phyloP scores from a whole-genome alignment of 2,797 vertebrate genomes.

The Antrozous pallidus region DNA sequence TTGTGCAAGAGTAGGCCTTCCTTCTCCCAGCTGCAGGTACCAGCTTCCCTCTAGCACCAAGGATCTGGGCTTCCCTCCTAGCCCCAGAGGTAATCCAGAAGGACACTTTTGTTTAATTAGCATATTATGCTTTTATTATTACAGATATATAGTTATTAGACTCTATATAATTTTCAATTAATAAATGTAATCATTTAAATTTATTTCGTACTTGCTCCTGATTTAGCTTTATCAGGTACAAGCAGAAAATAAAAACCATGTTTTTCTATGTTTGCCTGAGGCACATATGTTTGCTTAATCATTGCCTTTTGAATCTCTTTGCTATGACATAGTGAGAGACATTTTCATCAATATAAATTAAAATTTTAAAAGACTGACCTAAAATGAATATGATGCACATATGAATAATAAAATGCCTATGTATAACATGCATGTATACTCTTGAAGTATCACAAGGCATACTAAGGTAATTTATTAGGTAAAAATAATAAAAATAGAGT shows the following conservation, averaged over 20 bases:
- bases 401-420: background rate
- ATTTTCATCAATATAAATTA: background rate
- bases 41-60: too few species aligned
- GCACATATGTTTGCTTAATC: background rate
- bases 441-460: background rate
- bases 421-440: background rate
- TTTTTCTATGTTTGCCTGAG: background rate
- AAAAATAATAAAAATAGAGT: background rate
- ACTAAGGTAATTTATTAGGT: background rate
- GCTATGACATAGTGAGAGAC: background rate
- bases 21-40: too few species aligned
- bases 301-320: background rate
- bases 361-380: background rate
- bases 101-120: too few species aligned
- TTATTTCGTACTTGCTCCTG: background rate
- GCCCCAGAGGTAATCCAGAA: too few species aligned
- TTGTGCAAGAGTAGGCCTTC: too few species aligned
- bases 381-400: background rate
- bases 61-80: too few species aligned
- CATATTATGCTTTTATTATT: too few species aligned
- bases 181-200: conserved; percentile 7
- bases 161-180: background rate
- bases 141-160: background rate
- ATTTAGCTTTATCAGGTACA: background rate
- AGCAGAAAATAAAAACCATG: background rate